Conservation (phyloP, 2,113 vertebrate species). For the Myotis brandtii region DNA sequence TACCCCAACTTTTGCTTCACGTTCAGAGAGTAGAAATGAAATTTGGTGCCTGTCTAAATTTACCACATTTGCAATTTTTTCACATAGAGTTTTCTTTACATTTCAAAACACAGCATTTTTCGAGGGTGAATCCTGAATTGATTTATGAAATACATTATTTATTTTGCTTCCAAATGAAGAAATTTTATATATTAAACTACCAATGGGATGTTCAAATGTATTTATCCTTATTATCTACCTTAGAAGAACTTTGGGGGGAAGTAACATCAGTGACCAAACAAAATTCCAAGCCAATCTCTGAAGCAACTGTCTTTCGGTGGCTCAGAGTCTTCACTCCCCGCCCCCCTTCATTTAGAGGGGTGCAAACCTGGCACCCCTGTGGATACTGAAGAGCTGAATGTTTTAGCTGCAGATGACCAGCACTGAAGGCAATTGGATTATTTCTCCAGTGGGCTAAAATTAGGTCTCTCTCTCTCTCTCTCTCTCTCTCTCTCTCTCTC, state of each 20-base stretch:
- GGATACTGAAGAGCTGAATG: not conserved
- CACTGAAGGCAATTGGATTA: not conserved
- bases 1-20: not conserved
- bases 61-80: not conserved
- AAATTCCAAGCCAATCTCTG: not conserved
- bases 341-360: not conserved
- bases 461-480: not conserved
- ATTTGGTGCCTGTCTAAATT: not conserved
- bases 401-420: not conserved
- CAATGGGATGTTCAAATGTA: not conserved
- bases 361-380: not conserved
- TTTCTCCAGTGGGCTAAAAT: not conserved
- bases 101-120: not conserved
- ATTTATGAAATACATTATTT: not conserved
- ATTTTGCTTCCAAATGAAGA: not conserved
- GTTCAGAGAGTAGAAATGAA: not conserved
- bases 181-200: not conserved
- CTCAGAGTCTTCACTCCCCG: not conserved
- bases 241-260: not conserved
- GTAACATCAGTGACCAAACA: not conserved
- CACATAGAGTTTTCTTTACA: not conserved
- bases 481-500: not conserved
- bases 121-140: not conserved
- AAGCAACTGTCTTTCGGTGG: not conserved
- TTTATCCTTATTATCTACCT: not conserved